Conservation (phyloP, 2,113 vertebrate genomes). For the Strix aluco region DNA sequence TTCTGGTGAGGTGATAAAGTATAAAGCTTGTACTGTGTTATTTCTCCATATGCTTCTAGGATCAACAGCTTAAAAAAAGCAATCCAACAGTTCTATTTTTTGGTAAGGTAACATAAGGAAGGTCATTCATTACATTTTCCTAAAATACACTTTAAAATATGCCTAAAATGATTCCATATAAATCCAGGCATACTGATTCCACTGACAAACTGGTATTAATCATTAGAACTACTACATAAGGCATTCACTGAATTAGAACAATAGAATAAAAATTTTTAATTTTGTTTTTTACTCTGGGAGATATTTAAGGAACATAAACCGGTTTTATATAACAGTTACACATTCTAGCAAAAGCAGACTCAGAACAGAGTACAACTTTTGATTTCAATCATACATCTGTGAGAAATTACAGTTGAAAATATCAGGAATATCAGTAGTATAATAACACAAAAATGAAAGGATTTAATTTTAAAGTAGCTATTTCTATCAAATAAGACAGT, state of each 20-base stretch:
- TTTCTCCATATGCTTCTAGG: constrained; percentile 56
- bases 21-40: constrained; percentile 25
- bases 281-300: neutral
- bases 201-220: neutral
- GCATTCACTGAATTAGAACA: neutral
- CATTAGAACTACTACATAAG: neutral
- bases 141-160: neutral
- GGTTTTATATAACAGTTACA: neutral
- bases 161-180: neutral
- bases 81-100: constrained; percentile 4
- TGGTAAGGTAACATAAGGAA: constrained; percentile 1
- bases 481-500: neutral
- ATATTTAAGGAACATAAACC: neutral
- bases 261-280: neutral
- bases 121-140: neutral
- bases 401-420: neutral
- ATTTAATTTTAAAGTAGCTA: neutral
- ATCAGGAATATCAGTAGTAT: neutral
- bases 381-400: neutral
- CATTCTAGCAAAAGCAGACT: neutral
- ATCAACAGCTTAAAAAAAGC: constrained; percentile 41
- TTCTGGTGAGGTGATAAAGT: constrained; percentile 52
- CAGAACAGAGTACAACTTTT: neutral
- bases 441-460: neutral
- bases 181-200: neutral